Conservation (phyloP, 1,140 invertebrate species). For the Drosophila sturtevanti region DNA sequence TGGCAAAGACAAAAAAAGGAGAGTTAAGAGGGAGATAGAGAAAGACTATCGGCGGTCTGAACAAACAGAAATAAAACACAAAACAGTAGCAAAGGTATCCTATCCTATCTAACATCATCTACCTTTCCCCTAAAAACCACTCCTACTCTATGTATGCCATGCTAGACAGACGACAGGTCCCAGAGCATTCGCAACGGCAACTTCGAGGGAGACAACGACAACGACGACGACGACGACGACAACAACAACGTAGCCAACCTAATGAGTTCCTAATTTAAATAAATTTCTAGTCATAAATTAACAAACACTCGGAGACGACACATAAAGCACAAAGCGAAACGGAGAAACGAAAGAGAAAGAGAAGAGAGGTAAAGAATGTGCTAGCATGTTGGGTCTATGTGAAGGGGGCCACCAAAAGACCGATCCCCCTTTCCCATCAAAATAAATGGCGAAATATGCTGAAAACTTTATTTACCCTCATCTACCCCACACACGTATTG, state of each 20-base stretch:
- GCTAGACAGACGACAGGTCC: neutral
- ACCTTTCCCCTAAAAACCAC: neutral
- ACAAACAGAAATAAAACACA: constrained; percentile 62
- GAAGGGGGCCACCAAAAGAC: constrained; percentile 1
- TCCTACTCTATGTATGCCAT: neutral
- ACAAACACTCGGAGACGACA: constrained; percentile 66
- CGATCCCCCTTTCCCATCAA: neutral
- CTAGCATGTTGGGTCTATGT: neutral
- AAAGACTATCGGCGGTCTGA: constrained; percentile 31
- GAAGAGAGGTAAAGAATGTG: neutral
- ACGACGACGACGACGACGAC: constrained; percentile 14
- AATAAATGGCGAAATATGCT: neutral
- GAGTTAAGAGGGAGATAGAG: neutral
- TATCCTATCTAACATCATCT: neutral
- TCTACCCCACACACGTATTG: neutral
- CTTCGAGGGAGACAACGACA: neutral
- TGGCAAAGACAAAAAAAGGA: neutral
- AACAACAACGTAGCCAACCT: constrained; percentile 58
- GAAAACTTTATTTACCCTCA: neutral
- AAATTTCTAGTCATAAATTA: constrained; percentile 82
- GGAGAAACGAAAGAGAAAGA: neutral
- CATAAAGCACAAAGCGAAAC: constrained; percentile 45
- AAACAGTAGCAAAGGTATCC: constrained; percentile 28
- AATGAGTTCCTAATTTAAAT: constrained; percentile 82
- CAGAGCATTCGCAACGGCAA: constrained; percentile 5